Conservation (phyloP, 2,888 invertebrate species). For the Polydrusus cervinus region DNA sequence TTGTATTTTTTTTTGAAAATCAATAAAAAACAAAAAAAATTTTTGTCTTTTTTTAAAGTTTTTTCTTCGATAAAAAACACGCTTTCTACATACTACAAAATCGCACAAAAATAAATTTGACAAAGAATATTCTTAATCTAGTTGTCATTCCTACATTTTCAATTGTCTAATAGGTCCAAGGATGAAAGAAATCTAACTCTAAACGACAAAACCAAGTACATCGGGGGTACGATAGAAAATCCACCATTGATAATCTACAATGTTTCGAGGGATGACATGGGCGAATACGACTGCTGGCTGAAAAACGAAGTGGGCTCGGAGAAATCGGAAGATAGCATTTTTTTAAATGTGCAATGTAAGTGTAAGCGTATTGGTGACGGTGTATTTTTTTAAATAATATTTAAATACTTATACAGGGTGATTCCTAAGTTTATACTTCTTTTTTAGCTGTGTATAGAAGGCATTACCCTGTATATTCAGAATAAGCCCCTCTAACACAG, state of each 20-base stretch:
- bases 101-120: too few relatives aligned
- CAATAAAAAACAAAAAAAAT: too few relatives aligned
- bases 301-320: slow-evolving; percentile 86
- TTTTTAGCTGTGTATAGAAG: too few relatives aligned
- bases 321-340: slow-evolving; percentile 81
- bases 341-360: slow-evolving; percentile 88
- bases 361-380: not conserved
- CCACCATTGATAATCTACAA: slow-evolving; percentile 86
- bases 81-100: too few relatives aligned
- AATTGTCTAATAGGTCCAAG: slow-evolving; percentile 75
- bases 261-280: slow-evolving; percentile 85
- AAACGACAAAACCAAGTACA: slow-evolving; percentile 77
- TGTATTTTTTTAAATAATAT: not conserved
- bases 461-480: too few relatives aligned
- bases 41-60: too few relatives aligned
- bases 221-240: slow-evolving; percentile 84
- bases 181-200: slow-evolving; percentile 78
- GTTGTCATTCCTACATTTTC: slow-evolving; percentile 1
- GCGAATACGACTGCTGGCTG: slow-evolving; percentile 88
- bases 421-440: too few relatives aligned
- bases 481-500: too few relatives aligned
- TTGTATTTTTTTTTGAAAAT: too few relatives aligned
- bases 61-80: too few relatives aligned
- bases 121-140: too few relatives aligned
- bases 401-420: too few relatives aligned